phyloP scores from a whole-genome alignment of 1,140 invertebrate species.

The Akabosia matsudoensis region DNA sequence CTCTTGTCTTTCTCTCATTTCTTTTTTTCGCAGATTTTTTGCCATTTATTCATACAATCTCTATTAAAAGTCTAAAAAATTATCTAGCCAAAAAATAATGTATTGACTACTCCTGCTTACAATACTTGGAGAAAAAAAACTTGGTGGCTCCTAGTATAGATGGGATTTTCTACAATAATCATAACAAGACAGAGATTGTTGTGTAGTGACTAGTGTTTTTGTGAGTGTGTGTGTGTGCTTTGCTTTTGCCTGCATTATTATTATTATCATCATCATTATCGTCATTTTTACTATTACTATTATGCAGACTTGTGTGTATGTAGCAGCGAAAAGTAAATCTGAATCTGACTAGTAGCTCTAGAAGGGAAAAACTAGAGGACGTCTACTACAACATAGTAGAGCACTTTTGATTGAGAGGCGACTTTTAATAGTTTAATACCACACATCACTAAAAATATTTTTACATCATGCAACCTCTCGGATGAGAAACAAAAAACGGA shows the following conservation, averaged over 20 bases:
- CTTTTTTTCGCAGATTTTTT: not conserved
- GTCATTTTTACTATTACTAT: not conserved
- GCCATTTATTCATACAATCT: not conserved
- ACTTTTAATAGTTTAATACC: not conserved
- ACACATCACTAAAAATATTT: not conserved
- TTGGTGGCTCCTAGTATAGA: too few relatives aligned
- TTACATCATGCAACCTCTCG: not conserved
- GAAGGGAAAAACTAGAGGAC: not conserved
- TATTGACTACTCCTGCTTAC: too few relatives aligned
- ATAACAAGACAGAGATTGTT: too few relatives aligned
- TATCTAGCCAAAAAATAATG: not conserved
- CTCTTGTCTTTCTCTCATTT: not conserved
- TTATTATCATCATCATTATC: not conserved
- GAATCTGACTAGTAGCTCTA: too few relatives aligned
- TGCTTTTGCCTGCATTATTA: not conserved
- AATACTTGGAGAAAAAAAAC: too few relatives aligned
- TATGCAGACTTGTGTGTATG: not conserved
- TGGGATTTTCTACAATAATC: too few relatives aligned
- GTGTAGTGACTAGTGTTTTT: too few relatives aligned
- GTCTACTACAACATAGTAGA: not conserved
- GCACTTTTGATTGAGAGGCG: not conserved
- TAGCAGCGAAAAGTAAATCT: not conserved
- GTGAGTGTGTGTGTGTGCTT: not conserved
- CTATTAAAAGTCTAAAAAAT: not conserved
- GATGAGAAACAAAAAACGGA: too few relatives aligned